Base-by-base conservation (phyloP, 2,888 invertebrate genomes). In the Dusona sp. region DNA sequence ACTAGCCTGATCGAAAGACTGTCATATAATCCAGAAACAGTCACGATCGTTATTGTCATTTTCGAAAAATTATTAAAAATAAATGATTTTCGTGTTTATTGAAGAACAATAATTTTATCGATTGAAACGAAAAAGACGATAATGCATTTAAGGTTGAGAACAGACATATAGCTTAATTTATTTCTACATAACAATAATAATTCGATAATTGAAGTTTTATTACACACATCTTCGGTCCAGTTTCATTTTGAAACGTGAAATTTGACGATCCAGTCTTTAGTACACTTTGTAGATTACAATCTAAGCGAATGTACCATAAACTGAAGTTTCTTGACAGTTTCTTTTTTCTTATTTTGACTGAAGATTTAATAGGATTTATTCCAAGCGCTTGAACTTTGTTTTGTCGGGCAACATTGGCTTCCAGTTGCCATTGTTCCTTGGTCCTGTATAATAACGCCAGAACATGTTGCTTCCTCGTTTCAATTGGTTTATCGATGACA, bases 401-500 rank as follows among this genome's bases (percentile, higher is more conserved):
- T 81, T 84, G 42, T 79, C 79, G 65, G 93, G 88, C 57, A 94
- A 89, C 87, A 94, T 92, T 36, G 73, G 57, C 64, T 51, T 51
- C 86, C 84, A 81, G 3, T 74, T 33, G 11, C 48, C 68, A 22
- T 64, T 57, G n/a, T 13, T 72, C 0, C 7, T 78, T 29, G 95
- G 95, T n/a, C 95, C 96, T 22, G 95, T 95, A 88, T 96, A 96
- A 94, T 97, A 97, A 91, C 98, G 96, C 95, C 97, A 97, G 91
- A 98, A 95, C 81, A 98, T 94, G 86, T 97, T 98, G 89, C 97
- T 97, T 33, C 98, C 99, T 75, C 98, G 96, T 94, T 98, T 98
- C 83, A 98, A 95, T 92, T 98, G 97, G 89, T 97, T 96, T 88
- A 96, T 96, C 75, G 95, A 94, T 22, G 96, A 95, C 77, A 99